phyloP scores from a whole-genome alignment of 2,888 invertebrate genomes.

The Itoplectis maculator region DNA sequence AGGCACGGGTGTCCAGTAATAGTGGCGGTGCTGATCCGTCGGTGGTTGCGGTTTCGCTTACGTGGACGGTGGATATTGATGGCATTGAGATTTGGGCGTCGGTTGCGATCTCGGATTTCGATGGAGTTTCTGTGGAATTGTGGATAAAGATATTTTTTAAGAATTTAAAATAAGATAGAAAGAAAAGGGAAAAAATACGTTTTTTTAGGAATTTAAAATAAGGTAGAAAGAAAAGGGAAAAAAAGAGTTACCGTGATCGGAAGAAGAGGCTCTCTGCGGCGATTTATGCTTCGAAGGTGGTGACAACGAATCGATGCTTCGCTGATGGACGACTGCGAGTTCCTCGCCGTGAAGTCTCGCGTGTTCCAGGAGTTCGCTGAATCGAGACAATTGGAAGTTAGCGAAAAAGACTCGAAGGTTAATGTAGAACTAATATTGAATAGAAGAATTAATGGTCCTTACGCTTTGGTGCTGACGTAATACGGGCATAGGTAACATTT shows the following conservation, averaged over 20 bases:
- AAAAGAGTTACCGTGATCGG: conserved; percentile 71
- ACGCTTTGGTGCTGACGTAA: conserved; percentile 90
- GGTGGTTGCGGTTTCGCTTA: conserved; percentile 59
- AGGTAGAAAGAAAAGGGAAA: neutral
- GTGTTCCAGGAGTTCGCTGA: conserved; percentile 80
- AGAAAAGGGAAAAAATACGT: neutral
- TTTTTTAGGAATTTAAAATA: no score
- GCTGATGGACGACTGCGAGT: conserved; percentile 80
- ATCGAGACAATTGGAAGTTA: conserved; percentile 85
- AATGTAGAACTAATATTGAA: no score
- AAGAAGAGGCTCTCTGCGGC: conserved; percentile 58
- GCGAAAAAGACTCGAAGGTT: no score
- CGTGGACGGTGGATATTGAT: neutral
- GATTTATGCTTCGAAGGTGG: conserved; percentile 68
- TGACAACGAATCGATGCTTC: conserved; percentile 72
- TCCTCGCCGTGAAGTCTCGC: conserved; percentile 82
- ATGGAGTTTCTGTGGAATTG: conserved; percentile 61
- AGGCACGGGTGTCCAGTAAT: conserved; percentile 84
- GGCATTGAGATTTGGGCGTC: conserved; percentile 73
- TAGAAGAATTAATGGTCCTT: conserved; percentile 82
- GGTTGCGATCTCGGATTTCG: conserved; percentile 71
- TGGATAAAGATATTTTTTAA: neutral
- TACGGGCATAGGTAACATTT: conserved; percentile 94
- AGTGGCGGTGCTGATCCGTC: conserved; percentile 77
- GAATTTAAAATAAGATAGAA: no score